Base-by-base conservation (phyloP, 2,888 invertebrate species). In the Formica aserva region DNA sequence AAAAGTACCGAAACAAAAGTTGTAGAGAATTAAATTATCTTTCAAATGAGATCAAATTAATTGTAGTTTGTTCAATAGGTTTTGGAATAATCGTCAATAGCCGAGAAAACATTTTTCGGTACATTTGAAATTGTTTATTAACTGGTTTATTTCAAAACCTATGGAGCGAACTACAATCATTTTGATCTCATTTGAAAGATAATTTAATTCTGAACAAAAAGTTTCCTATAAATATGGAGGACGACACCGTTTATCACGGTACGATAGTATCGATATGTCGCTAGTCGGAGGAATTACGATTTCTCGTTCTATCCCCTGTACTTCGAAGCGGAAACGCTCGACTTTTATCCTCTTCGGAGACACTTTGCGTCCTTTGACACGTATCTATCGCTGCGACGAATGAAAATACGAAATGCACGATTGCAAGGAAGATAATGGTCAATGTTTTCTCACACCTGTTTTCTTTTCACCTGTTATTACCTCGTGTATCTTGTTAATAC, bases 241-340 rank as follows among this genome's bases (percentile, higher is more conserved):
- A 86, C 86, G 87, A 86, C 76, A 83, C 84, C 86, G 86, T 86
- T 86, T 87, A 87, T 88, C 87, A 84, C 63, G 52, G n/a, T 11
- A 66, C 87, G 86, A 88, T 86, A 86, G 41, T 52, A 87, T 87
- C 87, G 75, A 84, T 84, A n/a, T 52, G 78, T 87, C 87, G 82
- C 55, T 29, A 57, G 38, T 60, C 83, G 71, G 0, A 63, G 62
- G 76, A 82, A 76, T 87, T 84, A 81, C 80, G 84, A 85, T 87
- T 84, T 60, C 85, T 62, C 75, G 18, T 62, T 62, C 52, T 78
- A 69, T 22, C 55, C 41, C 15, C 29, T 41, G 55, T 9, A 32
- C 35, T 26, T 60, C 45, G 60, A 71, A 60, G 72, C 72, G 60
- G 57, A 35, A 71, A 71, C 45, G n/a, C 32, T 71, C 78, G 71